Base-by-base conservation (phyloP, 1,140 invertebrate genomes). In the Lepidurus arcticus region DNA sequence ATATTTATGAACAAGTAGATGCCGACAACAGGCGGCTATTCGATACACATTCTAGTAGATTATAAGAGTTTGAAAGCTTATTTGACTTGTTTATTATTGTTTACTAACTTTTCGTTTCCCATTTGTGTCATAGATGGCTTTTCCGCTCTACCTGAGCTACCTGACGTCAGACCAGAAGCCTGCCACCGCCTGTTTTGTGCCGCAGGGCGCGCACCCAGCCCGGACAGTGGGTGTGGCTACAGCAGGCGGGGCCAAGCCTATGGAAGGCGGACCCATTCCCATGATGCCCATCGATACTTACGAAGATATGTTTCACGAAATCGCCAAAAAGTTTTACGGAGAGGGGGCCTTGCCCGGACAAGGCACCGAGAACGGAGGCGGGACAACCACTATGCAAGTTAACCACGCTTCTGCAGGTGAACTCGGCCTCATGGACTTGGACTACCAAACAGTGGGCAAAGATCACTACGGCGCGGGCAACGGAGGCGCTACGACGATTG, bases 291-390 rank as follows among this genome's bases (percentile, higher is more conserved):
- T 81, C 47, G 90, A 90, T 82, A 89, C 88, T 83, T 91, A 91
- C 83, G 90, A 91, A 84, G 90, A 91, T 81, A 91, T 91, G 89
- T 91, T 93, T 84, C 94, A 94, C 85, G 93, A 95, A 87, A 94
- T 95, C 82, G 94, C 93, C 73, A 90, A 93, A 82, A 95, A 95
- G 87, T 87, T 94, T 74, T 95, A 95, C 84, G 93, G 93, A 76
- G 93, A 94, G 83, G 93, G 94, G 86, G 89, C 89, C 21, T 77
- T 80, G 21, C 76, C 80, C 1, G 81, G 73, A 10, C 65, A 73
- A 26, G 73, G 65, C 26, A 44, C 45, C 26, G 65, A 78, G 45
- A 73, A 78, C 65, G 78, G 78, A 43, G 73, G 65, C 24, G n/a
- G 78, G 79, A 45, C 53, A 43, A 16, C 53, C 42, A 13, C 78